Conservation (phyloP, 2,888 invertebrate species). For the Eristalis arbustorum region DNA sequence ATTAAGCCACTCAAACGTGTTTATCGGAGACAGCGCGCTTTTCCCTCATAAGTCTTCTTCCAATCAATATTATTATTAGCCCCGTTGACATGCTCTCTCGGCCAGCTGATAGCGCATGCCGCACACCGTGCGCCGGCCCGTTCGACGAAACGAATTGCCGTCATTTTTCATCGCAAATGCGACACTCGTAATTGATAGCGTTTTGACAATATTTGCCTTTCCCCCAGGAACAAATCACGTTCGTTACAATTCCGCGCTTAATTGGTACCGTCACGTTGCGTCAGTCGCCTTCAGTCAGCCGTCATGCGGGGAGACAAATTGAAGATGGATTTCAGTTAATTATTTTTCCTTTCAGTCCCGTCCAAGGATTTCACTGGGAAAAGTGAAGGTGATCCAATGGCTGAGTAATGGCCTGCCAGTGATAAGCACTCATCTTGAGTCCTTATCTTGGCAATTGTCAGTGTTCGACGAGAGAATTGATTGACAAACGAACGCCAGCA, state of each 20-base stretch:
- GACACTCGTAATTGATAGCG: conserved; percentile 31
- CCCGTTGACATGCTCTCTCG: neutral
- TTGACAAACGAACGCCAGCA: neutral
- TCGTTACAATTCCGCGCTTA: conserved; percentile 45
- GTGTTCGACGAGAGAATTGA: neutral
- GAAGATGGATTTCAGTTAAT: neutral
- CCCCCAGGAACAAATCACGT: conserved; percentile 23
- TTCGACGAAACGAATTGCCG: conserved; percentile 38
- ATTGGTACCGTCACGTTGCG: conserved; percentile 9
- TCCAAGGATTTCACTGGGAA: neutral
- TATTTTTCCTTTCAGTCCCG: neutral
- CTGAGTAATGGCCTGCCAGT: conserved; percentile 26
- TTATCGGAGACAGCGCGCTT: neutral
- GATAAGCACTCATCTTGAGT: conserved; percentile 47
- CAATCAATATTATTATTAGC: neutral
- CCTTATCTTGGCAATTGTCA: conserved; percentile 12
- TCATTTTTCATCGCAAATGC: conserved; percentile 42
- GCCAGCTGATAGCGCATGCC: neutral
- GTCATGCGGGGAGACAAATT: conserved; percentile 7
- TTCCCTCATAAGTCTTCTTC: neutral
- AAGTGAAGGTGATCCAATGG: neutral
- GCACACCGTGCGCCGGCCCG: neutral
- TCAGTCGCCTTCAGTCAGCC: conserved; percentile 13
- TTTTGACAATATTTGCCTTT: conserved; percentile 29
- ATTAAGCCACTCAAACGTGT: conserved; percentile 5